Base-by-base conservation (phyloP, 2,113 vertebrate genomes). In the Rhipidura dahli region DNA sequence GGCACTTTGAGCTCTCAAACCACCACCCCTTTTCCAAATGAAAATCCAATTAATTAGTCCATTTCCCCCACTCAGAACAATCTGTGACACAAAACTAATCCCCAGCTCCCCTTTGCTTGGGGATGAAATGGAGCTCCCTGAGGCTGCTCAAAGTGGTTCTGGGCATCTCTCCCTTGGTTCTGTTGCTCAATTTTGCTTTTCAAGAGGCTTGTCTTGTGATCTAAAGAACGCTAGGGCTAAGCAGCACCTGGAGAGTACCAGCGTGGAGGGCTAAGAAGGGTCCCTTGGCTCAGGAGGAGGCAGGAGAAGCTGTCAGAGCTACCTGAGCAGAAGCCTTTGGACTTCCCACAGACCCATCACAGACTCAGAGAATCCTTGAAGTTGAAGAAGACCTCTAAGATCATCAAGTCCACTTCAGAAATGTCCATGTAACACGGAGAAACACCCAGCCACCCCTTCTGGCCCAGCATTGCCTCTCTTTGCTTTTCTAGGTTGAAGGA, bases 31-130 rank as follows among this genome's bases (percentile, higher is more conserved):
- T 88, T 71, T 84, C 71, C 90, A 86, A 91, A 89, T 0, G 13
- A 85, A 94, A 93, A 83, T 61, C 70, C 64, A 92, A 91, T 91
- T 95, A 64, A 93, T 91, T 86, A 54, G 66, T 17, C 47, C 9
- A 4, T 82, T 91, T 40, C 9, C 14, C 40, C 68, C 22, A 61
- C 71, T 35, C 45, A 51, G 51, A 85, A 88, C 17, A 37, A 49
- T 71, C 89, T 71, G 91, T 73, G 70, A 78, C 1, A 5, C 40
- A n/a, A 42, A 85, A 81, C 24, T 81, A 50, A 59, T 54, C 87
- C 70, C 75, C 78, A 60, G 76, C 31, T 56, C 26, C 33, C 5
- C 72, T 73, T 66, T 3, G 2, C 39, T 5, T 33, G 35, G 75
- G 50, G 86, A 14, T 71, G 50, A 57, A 91, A 69, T 13, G 35